phyloP scores from a whole-genome alignment of 2,888 invertebrate genomes.

The Habroteleia sp. region DNA sequence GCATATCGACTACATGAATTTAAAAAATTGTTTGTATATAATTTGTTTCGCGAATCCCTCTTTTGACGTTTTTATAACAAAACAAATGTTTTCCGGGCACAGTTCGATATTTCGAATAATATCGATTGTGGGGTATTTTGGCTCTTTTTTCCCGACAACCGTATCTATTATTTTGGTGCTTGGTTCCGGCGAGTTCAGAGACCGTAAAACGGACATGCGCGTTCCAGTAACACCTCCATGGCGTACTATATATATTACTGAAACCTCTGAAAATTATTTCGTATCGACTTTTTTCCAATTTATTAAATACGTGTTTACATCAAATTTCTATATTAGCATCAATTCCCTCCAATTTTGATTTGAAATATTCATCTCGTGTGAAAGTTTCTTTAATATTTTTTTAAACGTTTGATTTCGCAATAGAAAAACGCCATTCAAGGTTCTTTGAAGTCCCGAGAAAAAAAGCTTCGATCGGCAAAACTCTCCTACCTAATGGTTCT shows the following conservation, averaged over 20 bases:
- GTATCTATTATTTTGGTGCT: conserved; percentile 47
- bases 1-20: no score
- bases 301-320: conserved; percentile 14
- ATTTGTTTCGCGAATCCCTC: no score
- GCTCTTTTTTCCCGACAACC: conserved; percentile 21
- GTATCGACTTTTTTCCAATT: conserved; percentile 45
- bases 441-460: not conserved
- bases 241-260: not conserved
- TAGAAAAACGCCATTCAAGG: no score
- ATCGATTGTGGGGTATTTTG: conserved; percentile 33
- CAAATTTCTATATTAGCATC: no score
- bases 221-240: conserved; percentile 23
- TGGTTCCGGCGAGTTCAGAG: conserved; percentile 42
- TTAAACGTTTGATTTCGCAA: no score
- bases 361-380: no score
- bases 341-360: no score
- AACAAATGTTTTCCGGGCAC: conserved; percentile 3
- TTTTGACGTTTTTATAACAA: no score
- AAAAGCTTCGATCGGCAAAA: not conserved
- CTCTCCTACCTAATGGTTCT: not conserved
- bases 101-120: conserved; percentile 12
- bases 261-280: conserved; percentile 39
- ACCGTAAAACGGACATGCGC: conserved; percentile 60
- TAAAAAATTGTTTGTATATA: no score
- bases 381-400: no score